Conservation (phyloP, 1,140 invertebrate genomes). For the Temnothorax curvispinosus region DNA sequence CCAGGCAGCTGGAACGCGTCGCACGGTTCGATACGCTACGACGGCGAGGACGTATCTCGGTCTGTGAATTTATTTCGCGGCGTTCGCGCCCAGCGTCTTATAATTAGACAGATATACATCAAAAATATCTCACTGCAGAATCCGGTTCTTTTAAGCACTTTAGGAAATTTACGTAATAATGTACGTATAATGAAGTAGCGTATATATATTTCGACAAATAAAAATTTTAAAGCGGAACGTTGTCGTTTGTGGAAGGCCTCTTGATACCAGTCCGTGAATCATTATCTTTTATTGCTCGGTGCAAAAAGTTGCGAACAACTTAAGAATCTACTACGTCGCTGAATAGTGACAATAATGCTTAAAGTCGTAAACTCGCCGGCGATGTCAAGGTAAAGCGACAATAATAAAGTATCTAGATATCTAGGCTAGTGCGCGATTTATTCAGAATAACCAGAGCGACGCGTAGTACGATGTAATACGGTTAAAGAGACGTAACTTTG, state of each 20-base stretch:
- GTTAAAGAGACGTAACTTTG: constrained; percentile 57
- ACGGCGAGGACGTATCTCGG: constrained; percentile 57
- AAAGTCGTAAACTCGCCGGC: constrained; percentile 29
- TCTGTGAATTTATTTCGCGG: constrained; percentile 66
- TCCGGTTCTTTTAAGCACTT: neutral
- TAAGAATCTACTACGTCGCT: constrained; percentile 24
- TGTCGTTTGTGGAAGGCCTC: neutral
- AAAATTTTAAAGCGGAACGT: neutral
- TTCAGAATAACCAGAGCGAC: constrained; percentile 47
- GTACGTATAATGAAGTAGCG: neutral
- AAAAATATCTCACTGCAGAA: neutral
- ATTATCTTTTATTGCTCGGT: neutral
- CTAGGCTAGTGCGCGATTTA: constrained; percentile 61
- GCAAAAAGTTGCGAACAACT: neutral
- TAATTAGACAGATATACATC: neutral
- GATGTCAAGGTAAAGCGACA: constrained; percentile 59
- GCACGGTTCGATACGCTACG: constrained; percentile 68
- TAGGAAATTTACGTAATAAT: constrained; percentile 4
- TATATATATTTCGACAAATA: neutral
- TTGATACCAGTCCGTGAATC: neutral
- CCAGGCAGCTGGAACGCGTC: constrained; percentile 39
- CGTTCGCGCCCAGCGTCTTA: constrained; percentile 46
- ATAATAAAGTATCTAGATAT: constrained; percentile 58
- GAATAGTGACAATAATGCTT: constrained; percentile 8
- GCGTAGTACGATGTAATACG: constrained; percentile 34